These are phyloP conservation scores for Elephantulus edwardii DNA, from an alignment of 2,113 vertebrate species.

Conservation along the genomic window DNA sequence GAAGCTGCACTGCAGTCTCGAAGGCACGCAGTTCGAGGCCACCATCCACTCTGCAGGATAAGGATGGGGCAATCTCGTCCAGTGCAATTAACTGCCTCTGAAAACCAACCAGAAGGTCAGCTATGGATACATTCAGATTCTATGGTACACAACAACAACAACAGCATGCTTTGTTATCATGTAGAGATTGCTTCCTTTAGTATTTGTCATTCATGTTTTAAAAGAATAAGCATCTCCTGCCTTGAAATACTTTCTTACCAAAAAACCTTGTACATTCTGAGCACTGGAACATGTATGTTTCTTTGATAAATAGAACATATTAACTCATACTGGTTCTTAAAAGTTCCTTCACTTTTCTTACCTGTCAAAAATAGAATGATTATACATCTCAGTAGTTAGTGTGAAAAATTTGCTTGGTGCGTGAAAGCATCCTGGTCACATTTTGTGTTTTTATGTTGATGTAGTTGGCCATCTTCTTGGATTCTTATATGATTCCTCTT, in stretches of 20 bases:
- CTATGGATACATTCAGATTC: no score
- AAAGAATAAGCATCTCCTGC: background rate
- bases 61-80: no score
- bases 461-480: background rate
- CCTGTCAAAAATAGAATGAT: background rate
- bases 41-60: no score
- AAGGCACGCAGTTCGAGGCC: no score
- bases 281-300: background rate
- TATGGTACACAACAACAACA: no score
- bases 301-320: background rate
- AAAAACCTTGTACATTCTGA: background rate
- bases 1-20: no score
- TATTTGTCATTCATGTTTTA: background rate
- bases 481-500: slow-evolving; percentile 1
- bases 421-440: background rate
- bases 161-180: background rate
- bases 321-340: background rate
- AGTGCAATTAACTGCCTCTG: no score
- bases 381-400: background rate
- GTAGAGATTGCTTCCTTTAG: background rate
- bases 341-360: background rate
- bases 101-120: no score
- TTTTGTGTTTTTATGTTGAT: background rate
- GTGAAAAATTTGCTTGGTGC: background rate
- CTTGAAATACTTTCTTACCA: background rate